phyloP scores from a whole-genome alignment of 2,797 vertebrate species.

The Myiothlypis coronata region DNA sequence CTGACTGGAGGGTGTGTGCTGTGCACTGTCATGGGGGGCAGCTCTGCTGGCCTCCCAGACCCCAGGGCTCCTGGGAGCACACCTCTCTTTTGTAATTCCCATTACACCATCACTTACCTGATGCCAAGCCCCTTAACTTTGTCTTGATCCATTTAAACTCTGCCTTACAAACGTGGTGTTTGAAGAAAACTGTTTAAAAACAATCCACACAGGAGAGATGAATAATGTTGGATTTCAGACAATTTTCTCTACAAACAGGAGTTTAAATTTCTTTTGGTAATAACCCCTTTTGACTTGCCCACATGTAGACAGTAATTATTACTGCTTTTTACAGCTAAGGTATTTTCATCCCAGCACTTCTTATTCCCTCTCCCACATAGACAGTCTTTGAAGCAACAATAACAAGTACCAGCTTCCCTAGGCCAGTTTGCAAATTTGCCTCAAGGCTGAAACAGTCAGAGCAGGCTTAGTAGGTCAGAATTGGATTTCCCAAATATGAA shows the following conservation, averaged over 20 bases:
- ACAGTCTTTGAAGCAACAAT: slow-evolving; percentile 64
- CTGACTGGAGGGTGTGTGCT: neutral
- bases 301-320: slow-evolving; percentile 63
- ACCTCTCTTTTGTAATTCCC: neutral
- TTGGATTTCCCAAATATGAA: slow-evolving; percentile 37
- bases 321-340: slow-evolving; percentile 61
- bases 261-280: slow-evolving; percentile 61
- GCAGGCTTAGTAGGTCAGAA: slow-evolving; percentile 45
- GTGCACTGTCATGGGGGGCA: neutral
- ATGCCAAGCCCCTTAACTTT: neutral
- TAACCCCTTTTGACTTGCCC: slow-evolving; percentile 59
- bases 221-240: slow-evolving; percentile 42
- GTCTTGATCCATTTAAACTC: neutral
- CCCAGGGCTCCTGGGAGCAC: neutral
- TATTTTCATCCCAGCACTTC: slow-evolving; percentile 66
- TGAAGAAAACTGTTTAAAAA: neutral
- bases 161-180: neutral
- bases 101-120: neutral
- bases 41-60: neutral
- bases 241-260: slow-evolving; percentile 31
- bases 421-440: slow-evolving; percentile 54
- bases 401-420: slow-evolving; percentile 63
- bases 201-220: neutral
- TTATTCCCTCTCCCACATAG: slow-evolving; percentile 62
- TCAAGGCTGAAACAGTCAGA: slow-evolving; percentile 44